Percentiles rank a stretch among this genome's conserved stretches.
These are phyloP conservation scores for Coronaproctus castanopsis DNA, from an alignment of 2,888 invertebrate genomes.

Conservation along the genomic window DNA sequence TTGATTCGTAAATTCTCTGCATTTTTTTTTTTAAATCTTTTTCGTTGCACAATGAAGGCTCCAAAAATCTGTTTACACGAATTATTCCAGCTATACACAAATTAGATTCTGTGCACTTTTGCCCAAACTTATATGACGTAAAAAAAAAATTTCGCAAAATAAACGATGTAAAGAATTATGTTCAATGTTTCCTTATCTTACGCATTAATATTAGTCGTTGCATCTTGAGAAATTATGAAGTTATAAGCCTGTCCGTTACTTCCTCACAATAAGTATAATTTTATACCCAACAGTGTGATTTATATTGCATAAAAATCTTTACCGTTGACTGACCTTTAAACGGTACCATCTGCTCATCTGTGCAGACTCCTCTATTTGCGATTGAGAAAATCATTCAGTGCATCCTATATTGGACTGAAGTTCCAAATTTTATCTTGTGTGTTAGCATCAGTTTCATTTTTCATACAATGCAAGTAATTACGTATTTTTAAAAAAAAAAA, in stretches of 20 bases:
- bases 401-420: not conserved
- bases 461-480: not conserved
- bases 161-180: too few species aligned
- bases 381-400: not conserved
- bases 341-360: constrained; percentile 22
- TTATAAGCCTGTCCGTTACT: constrained; percentile 20
- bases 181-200: not conserved
- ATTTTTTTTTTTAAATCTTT: not conserved
- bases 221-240: constrained; percentile 22
- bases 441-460: not conserved
- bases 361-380: not conserved
- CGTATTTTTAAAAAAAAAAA: not conserved
- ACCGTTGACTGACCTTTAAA: constrained; percentile 20
- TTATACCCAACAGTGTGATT: constrained; percentile 23
- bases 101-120: not conserved
- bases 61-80: constrained; percentile 1
- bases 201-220: constrained; percentile 9
- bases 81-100: not conserved
- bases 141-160: too few species aligned
- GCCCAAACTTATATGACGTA: not conserved
- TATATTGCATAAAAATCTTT: constrained; percentile 18
- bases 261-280: constrained; percentile 23
- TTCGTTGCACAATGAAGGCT: not conserved
- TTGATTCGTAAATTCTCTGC: not conserved
- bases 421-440: not conserved